Conservation (phyloP, 2,113 vertebrate species). For the Crocuta crocuta region DNA sequence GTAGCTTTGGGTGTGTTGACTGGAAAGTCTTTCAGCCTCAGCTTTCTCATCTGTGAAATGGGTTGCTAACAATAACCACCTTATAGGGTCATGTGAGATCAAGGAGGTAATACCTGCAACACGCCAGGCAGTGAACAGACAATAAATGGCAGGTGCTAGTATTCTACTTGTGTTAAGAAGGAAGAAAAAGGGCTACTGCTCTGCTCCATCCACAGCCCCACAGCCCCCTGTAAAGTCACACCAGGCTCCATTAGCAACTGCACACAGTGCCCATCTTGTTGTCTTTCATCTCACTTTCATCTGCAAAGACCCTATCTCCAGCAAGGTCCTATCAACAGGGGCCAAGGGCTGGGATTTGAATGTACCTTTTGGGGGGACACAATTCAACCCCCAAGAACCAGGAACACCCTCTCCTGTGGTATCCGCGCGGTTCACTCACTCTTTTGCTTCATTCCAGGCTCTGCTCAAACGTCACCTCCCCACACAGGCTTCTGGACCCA, state of each 20-base stretch:
- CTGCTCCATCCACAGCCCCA: neutral
- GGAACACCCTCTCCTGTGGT: neutral
- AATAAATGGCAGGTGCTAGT: neutral
- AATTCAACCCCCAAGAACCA: neutral
- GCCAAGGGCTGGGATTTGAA: neutral
- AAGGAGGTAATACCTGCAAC: neutral
- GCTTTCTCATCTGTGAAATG: constrained; percentile 44
- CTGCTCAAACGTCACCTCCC: neutral
- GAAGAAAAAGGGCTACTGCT: neutral
- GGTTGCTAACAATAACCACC: neutral
- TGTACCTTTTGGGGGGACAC: neutral
- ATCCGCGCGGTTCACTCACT: fast-evolving
- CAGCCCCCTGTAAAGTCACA: neutral
- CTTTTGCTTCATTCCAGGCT: neutral
- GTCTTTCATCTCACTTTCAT: neutral
- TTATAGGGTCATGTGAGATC: neutral
- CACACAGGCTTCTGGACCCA: neutral
- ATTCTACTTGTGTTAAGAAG: neutral
- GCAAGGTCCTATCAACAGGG: too few relatives aligned
- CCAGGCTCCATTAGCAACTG: neutral
- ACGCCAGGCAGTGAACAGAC: neutral
- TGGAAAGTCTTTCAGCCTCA: neutral
- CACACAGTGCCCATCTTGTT: neutral
- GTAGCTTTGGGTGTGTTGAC: neutral
- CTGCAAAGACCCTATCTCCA: neutral